Conservation (phyloP, 2,797 vertebrate genomes). For the Lacerta agilis region DNA sequence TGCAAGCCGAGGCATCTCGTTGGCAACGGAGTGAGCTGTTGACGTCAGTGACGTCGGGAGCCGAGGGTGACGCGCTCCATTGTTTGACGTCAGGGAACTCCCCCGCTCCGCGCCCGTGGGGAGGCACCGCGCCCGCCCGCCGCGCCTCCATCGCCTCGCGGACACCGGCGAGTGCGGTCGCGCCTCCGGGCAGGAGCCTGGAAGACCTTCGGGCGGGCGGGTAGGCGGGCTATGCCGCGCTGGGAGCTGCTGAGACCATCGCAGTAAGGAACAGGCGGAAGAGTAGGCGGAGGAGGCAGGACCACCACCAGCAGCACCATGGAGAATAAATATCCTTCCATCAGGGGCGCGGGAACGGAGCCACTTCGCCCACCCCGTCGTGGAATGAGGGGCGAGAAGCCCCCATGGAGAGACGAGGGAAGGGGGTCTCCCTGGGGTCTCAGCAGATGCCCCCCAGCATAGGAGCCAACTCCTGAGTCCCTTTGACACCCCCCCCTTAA, state of each 20-base stretch:
- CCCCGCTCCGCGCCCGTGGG: background rate
- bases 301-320: background rate
- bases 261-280: conserved; percentile 34
- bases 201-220: fast-evolving
- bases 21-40: too few species aligned
- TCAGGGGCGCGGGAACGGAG: background rate
- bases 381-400: background rate
- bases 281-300: background rate
- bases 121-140: background rate
- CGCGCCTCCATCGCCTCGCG: fast-evolving
- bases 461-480: too few species aligned
- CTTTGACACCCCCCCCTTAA: too few species aligned
- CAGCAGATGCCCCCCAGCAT: background rate
- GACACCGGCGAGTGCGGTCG: background rate
- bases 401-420: too few species aligned
- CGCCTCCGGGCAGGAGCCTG: fast-evolving
- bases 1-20: too few species aligned
- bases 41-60: too few species aligned
- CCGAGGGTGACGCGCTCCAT: too few species aligned
- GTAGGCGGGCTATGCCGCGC: background rate
- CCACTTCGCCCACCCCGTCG: background rate
- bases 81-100: background rate
- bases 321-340: conserved; percentile 66
- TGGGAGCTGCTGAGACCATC: background rate
- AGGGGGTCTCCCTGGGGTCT: background rate